Conservation (phyloP, 1,140 invertebrate species). For the Idris sp. region DNA sequence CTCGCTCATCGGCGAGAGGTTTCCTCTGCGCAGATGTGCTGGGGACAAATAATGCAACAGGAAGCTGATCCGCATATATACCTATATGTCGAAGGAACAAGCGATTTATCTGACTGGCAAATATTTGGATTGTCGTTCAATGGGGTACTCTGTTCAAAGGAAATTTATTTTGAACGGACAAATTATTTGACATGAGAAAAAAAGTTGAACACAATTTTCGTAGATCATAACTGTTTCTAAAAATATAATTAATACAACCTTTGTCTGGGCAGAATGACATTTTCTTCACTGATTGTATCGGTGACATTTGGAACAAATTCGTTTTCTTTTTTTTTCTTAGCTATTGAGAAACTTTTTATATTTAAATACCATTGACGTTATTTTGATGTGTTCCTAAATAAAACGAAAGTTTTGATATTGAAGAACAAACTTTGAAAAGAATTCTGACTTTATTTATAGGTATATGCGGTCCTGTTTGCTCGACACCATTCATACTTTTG, state of each 20-base stretch:
- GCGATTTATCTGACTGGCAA: constrained; percentile 75
- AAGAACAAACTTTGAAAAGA: constrained; percentile 16
- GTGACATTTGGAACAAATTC: no score
- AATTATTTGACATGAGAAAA: neutral
- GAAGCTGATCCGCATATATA: constrained; percentile 60
- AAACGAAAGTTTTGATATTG: constrained; percentile 12
- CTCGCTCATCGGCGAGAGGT: constrained; percentile 63
- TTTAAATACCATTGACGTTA: constrained; percentile 10
- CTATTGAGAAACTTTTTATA: constrained; percentile 8
- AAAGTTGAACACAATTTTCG: neutral
- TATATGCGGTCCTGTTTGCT: constrained; percentile 63
- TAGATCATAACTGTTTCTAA: no score
- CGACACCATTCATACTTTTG: constrained; percentile 66
- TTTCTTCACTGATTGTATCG: no score
- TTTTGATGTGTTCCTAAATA: constrained; percentile 18
- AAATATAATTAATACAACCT: no score
- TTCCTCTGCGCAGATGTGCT: constrained; percentile 51
- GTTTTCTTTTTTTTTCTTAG: no score
- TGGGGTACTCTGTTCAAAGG: no score
- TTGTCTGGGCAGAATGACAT: no score
- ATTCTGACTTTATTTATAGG: constrained; percentile 15
- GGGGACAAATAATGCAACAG: constrained; percentile 58
- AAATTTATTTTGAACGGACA: no score
- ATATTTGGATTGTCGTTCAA: constrained; percentile 78
- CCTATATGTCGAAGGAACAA: constrained; percentile 53